A percentile compares a stretch with the other conserved stretches of the same genome.
Evolutionary conservation across 2,888 invertebrate species (phyloP).

Genomic region (Ectemnius continuus): DNA sequence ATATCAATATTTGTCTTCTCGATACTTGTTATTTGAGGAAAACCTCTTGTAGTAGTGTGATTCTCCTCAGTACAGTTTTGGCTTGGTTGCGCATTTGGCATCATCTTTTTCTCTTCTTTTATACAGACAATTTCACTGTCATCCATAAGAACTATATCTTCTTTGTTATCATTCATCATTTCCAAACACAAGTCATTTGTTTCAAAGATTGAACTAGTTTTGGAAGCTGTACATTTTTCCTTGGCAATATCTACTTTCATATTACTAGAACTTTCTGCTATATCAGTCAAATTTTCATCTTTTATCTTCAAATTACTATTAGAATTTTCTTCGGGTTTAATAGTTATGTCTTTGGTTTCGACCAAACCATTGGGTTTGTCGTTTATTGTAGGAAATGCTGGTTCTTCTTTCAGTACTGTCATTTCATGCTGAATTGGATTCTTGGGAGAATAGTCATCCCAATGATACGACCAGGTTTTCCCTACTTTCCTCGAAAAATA

Average conservation of each 20-base stretch:
- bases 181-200: background rate
- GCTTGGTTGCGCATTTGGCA: background rate
- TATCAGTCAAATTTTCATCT: background rate
- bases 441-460: conserved; percentile 44
- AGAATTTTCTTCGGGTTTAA: background rate
- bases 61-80: too few relatives aligned
- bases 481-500: conserved; percentile 37
- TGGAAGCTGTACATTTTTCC: background rate
- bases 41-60: background rate
- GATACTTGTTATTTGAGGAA: conserved; percentile 35
- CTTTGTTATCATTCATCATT: background rate
- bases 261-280: background rate
- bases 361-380: background rate
- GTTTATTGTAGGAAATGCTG: conserved; percentile 4
- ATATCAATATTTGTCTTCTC: conserved; percentile 40
- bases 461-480: conserved; percentile 53
- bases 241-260: background rate
- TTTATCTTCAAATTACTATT: background rate
- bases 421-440: conserved; percentile 20
- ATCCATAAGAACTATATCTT: conserved; percentile 4
- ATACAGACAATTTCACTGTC: background rate
- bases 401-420: conserved; percentile 5
- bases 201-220: background rate
- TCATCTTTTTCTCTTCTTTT: background rate
- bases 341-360: background rate